phyloP scores from a whole-genome alignment of 2,113 vertebrate species.

The Heliornis fulica region DNA sequence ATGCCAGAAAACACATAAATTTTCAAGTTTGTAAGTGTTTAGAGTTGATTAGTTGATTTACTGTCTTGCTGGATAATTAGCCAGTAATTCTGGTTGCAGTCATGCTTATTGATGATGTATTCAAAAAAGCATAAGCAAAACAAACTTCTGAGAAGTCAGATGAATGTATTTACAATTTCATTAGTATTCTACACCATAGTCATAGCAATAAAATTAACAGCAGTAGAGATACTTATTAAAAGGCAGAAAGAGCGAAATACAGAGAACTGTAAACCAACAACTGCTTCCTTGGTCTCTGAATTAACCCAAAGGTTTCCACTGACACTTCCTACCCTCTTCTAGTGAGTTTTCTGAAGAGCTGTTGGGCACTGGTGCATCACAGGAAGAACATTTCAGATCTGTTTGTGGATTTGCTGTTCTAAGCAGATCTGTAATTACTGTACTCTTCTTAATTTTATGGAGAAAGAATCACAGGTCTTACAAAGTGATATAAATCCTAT shows the following conservation, averaged over 20 bases:
- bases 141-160: background rate
- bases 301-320: background rate
- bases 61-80: background rate
- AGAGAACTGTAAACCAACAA: background rate
- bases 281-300: background rate
- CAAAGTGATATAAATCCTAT: background rate
- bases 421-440: background rate
- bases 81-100: background rate
- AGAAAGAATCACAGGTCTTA: background rate
- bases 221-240: background rate
- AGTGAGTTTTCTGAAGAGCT: background rate
- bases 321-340: background rate
- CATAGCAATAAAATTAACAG: background rate
- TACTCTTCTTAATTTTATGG: background rate
- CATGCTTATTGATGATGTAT: fast-evolving
- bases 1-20: background rate
- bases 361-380: background rate
- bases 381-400: background rate
- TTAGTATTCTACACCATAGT: background rate
- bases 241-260: background rate
- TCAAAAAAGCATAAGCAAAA: background rate
- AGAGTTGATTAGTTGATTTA: background rate
- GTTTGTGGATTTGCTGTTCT: background rate
- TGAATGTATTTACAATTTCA: background rate
- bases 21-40: background rate